phyloP scores from a whole-genome alignment of 1,140 invertebrate species.

The Hormaphis cornu region DNA sequence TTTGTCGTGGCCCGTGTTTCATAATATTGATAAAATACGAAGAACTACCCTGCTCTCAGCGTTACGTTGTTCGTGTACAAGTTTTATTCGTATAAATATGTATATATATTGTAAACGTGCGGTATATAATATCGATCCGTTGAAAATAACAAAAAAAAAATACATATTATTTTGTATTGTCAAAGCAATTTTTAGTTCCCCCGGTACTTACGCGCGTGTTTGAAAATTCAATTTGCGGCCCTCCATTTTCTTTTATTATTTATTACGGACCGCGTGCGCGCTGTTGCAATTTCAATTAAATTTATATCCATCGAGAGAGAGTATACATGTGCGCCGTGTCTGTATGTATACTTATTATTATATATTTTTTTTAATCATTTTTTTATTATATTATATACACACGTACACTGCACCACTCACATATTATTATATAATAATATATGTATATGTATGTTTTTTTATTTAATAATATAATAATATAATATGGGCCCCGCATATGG shows the following conservation, averaged over 20 bases:
- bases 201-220: neutral
- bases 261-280: slow-evolving; percentile 12
- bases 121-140: neutral
- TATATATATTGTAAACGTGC: too few species aligned
- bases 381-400: slow-evolving; percentile 16
- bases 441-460: slow-evolving; percentile 1
- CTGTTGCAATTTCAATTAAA: slow-evolving; percentile 28
- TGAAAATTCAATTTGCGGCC: slow-evolving; percentile 29
- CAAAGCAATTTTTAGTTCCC: slow-evolving; percentile 16
- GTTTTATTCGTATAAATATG: too few species aligned
- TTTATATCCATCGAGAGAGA: slow-evolving; percentile 4
- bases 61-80: too few species aligned
- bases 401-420: too few species aligned
- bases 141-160: slow-evolving; percentile 18
- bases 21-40: too few species aligned
- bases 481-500: slow-evolving; percentile 30
- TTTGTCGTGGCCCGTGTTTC: too few species aligned
- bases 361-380: slow-evolving; percentile 26
- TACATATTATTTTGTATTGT: neutral
- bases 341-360: slow-evolving; percentile 21
- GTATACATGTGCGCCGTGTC: neutral
- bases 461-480: slow-evolving; percentile 22
- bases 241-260: slow-evolving; percentile 30
- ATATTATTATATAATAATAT: neutral
- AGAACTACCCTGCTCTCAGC: too few species aligned